Evolutionary conservation across 2,888 invertebrate species (phyloP).

Genomic region (Cepaea hortensis): DNA sequence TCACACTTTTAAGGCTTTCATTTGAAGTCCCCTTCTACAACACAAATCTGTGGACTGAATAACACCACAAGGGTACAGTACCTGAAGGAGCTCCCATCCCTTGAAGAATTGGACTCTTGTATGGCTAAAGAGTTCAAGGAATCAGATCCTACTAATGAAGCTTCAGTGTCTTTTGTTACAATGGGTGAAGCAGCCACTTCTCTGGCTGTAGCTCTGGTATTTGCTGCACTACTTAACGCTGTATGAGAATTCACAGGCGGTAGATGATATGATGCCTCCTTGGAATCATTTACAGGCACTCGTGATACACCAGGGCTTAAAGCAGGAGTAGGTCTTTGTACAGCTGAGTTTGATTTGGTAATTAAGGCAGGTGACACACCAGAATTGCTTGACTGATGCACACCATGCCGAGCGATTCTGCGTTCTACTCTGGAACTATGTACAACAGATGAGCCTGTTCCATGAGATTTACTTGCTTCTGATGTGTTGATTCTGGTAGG

Average conservation of each 20-base stretch:
- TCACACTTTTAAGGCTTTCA: too few relatives aligned
- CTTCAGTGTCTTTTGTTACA: not conserved
- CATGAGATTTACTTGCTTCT: not conserved
- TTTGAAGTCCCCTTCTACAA: not conserved
- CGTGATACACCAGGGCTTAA: slow-evolving; percentile 8
- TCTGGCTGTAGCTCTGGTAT: not conserved
- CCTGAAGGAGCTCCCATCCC: not conserved
- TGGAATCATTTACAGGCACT: not conserved
- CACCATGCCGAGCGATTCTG: not conserved
- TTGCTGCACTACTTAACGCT: not conserved
- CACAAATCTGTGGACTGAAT: not conserved
- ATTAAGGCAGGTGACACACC: too few relatives aligned
- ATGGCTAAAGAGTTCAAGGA: not conserved
- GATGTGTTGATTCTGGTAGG: not conserved
- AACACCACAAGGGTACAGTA: not conserved
- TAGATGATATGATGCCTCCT: not conserved
- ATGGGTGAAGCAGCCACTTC: not conserved
- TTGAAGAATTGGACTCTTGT: not conserved
- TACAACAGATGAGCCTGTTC: not conserved
- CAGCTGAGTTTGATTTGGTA: not conserved
- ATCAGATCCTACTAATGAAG: not conserved
- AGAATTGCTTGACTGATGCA: not conserved
- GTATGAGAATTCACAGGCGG: not conserved
- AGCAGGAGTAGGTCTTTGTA: not conserved
- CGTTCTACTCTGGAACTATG: not conserved